A percentile compares a stretch with the other conserved stretches of the same genome.
Conservation (phyloP, 2,113 vertebrate genomes). For the Prionailurus viverrinus region DNA sequence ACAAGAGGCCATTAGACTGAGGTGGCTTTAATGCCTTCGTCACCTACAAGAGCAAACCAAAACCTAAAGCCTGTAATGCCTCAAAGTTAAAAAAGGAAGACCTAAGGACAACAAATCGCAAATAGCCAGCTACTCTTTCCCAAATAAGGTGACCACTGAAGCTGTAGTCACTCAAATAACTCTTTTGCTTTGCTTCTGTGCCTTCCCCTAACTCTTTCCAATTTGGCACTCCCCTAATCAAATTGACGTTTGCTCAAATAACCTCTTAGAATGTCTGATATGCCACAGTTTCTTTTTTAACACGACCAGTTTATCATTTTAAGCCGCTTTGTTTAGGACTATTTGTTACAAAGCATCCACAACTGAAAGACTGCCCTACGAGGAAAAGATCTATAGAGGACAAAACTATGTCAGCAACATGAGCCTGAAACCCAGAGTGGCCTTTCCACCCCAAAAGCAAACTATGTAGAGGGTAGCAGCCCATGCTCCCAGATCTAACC, state of each 20-base stretch:
- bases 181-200: not conserved
- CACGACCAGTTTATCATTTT: not conserved
- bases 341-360: not conserved
- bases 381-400: not conserved
- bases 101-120: not conserved
- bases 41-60: not conserved
- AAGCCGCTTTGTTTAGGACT: not conserved
- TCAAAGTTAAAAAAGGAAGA: not conserved
- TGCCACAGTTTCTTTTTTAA: not conserved
- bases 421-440: not conserved
- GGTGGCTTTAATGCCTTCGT: not conserved
- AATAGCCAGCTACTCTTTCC: not conserved
- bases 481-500: no score
- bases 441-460: not conserved
- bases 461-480: rapidly evolving
- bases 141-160: not conserved
- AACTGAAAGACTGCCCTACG: not conserved
- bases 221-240: not conserved
- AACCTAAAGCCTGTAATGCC: not conserved
- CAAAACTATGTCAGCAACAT: not conserved
- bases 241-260: not conserved
- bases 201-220: not conserved
- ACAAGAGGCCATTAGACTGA: not conserved
- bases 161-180: not conserved
- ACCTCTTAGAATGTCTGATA: not conserved